Percentiles rank a stretch among this genome's conserved stretches.
Evolutionary conservation across 2,888 invertebrate genomes (phyloP).

Genomic region (Xanthia icteritia): DNA sequence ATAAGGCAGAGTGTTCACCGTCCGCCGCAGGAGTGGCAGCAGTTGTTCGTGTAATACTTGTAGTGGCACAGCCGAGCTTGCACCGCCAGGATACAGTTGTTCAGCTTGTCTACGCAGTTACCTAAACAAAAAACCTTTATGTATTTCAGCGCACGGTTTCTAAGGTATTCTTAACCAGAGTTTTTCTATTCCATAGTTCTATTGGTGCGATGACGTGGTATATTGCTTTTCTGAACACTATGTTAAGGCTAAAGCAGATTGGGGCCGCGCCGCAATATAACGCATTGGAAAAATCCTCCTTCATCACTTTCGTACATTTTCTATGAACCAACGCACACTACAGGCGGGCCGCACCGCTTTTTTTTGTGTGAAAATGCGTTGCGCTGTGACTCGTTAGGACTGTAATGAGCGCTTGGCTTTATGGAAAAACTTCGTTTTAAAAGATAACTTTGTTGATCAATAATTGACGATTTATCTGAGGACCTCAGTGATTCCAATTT

Average conservation of each 20-base stretch:
- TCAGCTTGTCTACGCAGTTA: constrained; percentile 93
- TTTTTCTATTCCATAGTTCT: not conserved
- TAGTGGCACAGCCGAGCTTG: constrained; percentile 96
- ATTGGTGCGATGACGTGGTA: not conserved
- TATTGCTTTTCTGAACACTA: not conserved
- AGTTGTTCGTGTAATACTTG: constrained; percentile 95
- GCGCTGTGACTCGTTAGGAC: no score
- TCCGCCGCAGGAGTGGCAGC: constrained; percentile 93
- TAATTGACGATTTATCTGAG: not conserved
- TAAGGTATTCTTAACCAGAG: not conserved
- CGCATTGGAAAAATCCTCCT: not conserved
- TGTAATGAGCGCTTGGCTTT: no score
- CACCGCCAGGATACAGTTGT: constrained; percentile 95
- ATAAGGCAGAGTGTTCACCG: constrained; percentile 62
- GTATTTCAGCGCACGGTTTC: not conserved
- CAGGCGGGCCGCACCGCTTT: no score
- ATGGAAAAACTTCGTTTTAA: not conserved
- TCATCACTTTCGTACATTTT: not conserved
- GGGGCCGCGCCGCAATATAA: no score
- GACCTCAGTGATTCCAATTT: no score
- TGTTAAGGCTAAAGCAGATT: no score
- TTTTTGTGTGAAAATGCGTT: no score
- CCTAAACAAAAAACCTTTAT: constrained; percentile 40
- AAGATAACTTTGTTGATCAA: not conserved
- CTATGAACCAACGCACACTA: not conserved